Evolutionary conservation across 2,113 vertebrate genomes (phyloP).

Genomic region (Stegastes partitus): DNA sequence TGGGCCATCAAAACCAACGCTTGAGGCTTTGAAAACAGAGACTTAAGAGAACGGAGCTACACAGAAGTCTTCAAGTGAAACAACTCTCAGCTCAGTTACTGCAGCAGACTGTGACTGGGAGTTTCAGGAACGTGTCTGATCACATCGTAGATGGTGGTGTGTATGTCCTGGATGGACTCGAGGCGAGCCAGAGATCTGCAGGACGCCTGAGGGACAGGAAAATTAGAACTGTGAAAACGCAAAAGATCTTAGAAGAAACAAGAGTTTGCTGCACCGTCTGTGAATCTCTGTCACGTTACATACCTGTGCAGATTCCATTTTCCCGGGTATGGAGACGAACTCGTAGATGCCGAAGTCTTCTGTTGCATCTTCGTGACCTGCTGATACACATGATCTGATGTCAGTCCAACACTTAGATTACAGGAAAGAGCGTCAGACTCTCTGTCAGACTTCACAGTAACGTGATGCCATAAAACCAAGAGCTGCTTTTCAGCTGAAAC

Average conservation of each 20-base stretch:
- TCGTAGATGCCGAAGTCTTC: slow-evolving; percentile 98
- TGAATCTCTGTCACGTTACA: slow-evolving; percentile 9
- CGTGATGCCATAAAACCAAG: not conserved
- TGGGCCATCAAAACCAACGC: slow-evolving; percentile 39
- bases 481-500: slow-evolving; percentile 1
- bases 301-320: slow-evolving; percentile 88
- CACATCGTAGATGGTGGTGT: slow-evolving; percentile 88
- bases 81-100: slow-evolving; percentile 49
- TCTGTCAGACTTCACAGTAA: not conserved
- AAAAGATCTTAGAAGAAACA: not conserved
- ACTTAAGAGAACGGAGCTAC: slow-evolving; percentile 55
- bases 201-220: slow-evolving; percentile 75
- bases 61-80: slow-evolving; percentile 51
- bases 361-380: slow-evolving; percentile 93
- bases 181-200: slow-evolving; percentile 83
- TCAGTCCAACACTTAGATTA: slow-evolving; percentile 3
- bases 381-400: slow-evolving; percentile 49
- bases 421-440: not conserved
- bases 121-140: slow-evolving; percentile 86
- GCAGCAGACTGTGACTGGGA: slow-evolving; percentile 78
- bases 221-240: slow-evolving; percentile 2
- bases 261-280: not conserved
- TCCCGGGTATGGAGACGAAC: slow-evolving; percentile 92
- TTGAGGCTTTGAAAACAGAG: slow-evolving; percentile 44
- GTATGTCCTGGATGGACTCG: slow-evolving; percentile 82